Conservation (phyloP, 2,888 invertebrate genomes). For the Eristalis pertinax region DNA sequence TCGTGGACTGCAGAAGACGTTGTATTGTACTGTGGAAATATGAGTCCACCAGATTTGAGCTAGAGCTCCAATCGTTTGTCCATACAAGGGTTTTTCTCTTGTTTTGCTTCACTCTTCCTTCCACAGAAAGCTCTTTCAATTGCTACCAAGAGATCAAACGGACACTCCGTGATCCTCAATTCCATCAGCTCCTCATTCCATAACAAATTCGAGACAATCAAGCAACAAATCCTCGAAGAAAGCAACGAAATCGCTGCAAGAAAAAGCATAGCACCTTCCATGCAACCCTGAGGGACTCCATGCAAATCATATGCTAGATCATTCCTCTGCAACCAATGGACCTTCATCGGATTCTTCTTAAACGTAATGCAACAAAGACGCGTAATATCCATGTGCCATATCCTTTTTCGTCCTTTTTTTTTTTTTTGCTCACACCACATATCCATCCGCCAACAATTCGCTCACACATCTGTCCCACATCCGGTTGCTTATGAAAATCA, state of each 20-base stretch:
- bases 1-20: no score
- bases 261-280: neutral
- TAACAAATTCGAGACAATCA: no score
- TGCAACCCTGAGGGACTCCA: neutral
- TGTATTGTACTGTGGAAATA: no score
- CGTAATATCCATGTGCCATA: neutral
- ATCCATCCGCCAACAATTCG: neutral
- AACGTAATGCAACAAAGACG: neutral
- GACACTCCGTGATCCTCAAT: no score
- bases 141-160: no score
- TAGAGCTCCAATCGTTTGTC: no score
- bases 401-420: neutral
- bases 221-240: neutral
- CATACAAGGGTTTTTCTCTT: no score
- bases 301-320: neutral
- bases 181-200: no score
- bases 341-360: neutral
- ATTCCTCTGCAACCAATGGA: neutral
- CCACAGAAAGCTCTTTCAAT: no score
- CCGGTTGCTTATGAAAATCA: conserved; percentile 1
- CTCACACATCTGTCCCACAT: conserved; percentile 13
- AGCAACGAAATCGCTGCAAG: neutral
- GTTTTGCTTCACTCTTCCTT: no score
- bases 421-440: no score
- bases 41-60: no score